Base-by-base conservation (phyloP, 2,888 invertebrate genomes). In the Phengaris arion region DNA sequence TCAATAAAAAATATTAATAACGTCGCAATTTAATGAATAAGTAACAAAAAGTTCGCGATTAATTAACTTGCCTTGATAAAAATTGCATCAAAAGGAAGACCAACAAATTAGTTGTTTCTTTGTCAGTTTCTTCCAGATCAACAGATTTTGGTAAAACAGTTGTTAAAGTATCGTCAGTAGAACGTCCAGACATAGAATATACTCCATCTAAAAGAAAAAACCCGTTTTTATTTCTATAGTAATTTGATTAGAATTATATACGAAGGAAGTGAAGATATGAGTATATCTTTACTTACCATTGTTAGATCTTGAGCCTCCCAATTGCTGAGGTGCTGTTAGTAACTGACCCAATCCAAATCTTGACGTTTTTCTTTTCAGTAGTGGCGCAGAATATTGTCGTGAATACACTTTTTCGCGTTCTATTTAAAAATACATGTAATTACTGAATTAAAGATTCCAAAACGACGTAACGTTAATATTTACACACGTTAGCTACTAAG, bases 31-130 rank as follows among this genome's bases (percentile, higher is more conserved):
- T 9, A 59, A 22, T 22, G 0, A 59, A 59, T 22, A 59, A 15
- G 15, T n/a, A 59, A 59, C 5, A 22, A 10, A 22, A 9, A 59
- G 9, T 15, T 15, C 15, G 15, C 4, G 9, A 9, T 15, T 8
- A 0, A 15, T 2, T 22, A 0, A 82, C 96, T 94, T 78, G 91
- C 93, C 93, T 90, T 0, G 98, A 98, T 86, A 99, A 94, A 87
- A 99, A 99, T 94, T 99, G 99, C 97, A 99, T 98, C 13, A 99
- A 95, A n/a, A 99, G 94, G 83, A 98, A 98, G 12, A 99, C 97
- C 57, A 99, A 93, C 48, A 99, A 94, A 87, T 99, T 99, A 82
- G 98, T 97, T 0, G 99, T 99, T 90, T 99, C 99, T 80, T 97
- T 96, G 85, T 99, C 99, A 1, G 98, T 96, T 85, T 99, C 99